phyloP scores from a whole-genome alignment of 2,888 invertebrate species.

The Ethmia dodecea region DNA sequence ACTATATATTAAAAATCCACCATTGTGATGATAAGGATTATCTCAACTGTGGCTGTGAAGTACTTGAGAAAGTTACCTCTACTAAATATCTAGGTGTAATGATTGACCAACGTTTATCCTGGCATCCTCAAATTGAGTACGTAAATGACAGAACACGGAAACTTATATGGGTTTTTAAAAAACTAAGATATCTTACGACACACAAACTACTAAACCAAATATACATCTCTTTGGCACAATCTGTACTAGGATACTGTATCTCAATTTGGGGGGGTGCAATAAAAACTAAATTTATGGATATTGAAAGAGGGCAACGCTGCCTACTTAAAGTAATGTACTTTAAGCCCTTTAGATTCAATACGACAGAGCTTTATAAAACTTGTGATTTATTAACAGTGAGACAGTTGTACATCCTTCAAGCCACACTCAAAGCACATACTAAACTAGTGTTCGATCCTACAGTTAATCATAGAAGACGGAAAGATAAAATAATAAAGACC shows the following conservation, averaged over 20 bases:
- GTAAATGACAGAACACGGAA: background rate
- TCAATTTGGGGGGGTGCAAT: background rate
- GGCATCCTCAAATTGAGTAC: background rate
- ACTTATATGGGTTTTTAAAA: background rate
- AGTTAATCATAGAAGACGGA: too few relatives aligned
- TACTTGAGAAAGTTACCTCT: background rate
- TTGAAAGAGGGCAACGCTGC: constrained; percentile 4
- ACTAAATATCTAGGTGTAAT: background rate
- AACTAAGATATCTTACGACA: background rate
- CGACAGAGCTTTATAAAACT: background rate
- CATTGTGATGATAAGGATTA: background rate
- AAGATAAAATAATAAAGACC: too few relatives aligned
- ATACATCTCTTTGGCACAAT: background rate
- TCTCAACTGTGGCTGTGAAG: background rate
- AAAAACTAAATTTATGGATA: background rate
- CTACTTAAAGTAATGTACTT: background rate
- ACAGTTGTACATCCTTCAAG: background rate
- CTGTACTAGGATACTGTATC: background rate
- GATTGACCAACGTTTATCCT: background rate
- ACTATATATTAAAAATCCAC: background rate
- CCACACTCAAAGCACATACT: background rate
- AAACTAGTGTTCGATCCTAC: too few relatives aligned
- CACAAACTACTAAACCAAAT: background rate
- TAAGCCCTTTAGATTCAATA: background rate
- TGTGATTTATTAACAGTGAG: background rate